Evolutionary conservation across 2,797 vertebrate genomes (phyloP).

Genomic region (Neopelma chrysocephalum): DNA sequence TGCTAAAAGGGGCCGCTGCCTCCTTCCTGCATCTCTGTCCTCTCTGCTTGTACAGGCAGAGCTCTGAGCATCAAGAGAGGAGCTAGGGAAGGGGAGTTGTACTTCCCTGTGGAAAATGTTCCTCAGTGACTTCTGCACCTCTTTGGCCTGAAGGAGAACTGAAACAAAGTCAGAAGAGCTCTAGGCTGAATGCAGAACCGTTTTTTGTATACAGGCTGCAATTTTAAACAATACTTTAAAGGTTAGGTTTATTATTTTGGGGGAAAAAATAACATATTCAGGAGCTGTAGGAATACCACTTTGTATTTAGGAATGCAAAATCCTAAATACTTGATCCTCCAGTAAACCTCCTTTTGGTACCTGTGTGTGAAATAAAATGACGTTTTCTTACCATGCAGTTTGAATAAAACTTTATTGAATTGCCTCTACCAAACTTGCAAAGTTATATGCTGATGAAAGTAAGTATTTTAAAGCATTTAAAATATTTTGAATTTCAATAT

Average conservation of each 20-base stretch:
- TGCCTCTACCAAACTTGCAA: neutral
- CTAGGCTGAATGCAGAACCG: neutral
- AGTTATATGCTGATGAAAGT: neutral
- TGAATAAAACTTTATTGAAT: neutral
- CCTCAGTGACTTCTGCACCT: neutral
- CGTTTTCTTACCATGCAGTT: neutral
- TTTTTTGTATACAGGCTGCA: neutral
- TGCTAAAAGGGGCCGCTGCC: neutral
- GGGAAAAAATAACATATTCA: neutral
- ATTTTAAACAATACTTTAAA: neutral
- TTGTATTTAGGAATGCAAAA: neutral
- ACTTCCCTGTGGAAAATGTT: neutral
- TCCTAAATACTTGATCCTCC: neutral
- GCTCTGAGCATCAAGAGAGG: neutral
- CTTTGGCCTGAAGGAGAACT: neutral
- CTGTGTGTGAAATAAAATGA: neutral
- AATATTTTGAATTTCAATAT: neutral
- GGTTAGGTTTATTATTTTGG: neutral
- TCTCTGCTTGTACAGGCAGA: neutral
- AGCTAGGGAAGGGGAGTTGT: neutral
- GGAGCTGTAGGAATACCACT: neutral
- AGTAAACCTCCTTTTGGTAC: neutral
- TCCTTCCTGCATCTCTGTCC: neutral
- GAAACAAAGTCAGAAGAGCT: neutral
- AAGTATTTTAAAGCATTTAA: neutral